These are phyloP conservation scores for Phodopus roborovskii DNA, from an alignment of 2,113 vertebrate species.

Conservation along the genomic window DNA sequence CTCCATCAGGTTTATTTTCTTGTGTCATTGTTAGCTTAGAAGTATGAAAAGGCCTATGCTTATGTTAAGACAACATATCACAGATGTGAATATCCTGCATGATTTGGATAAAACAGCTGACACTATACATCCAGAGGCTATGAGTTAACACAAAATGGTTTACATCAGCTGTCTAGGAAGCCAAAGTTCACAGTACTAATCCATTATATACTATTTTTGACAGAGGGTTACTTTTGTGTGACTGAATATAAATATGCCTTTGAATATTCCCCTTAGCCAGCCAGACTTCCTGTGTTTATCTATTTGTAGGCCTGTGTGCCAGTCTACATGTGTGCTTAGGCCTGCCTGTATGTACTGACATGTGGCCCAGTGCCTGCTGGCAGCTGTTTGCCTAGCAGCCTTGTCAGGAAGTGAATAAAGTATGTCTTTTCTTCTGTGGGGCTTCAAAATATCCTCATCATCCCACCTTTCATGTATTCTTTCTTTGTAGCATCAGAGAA, in stretches of 20 bases:
- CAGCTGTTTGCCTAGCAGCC: neutral
- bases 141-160: neutral
- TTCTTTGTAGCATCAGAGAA: no score
- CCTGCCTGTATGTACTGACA: neutral
- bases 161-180: neutral
- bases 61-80: neutral
- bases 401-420: neutral
- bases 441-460: neutral
- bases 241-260: neutral
- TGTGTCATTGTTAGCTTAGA: neutral
- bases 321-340: neutral
- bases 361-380: neutral
- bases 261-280: neutral
- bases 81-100: neutral
- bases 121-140: neutral
- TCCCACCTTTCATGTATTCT: neutral
- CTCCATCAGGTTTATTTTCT: neutral
- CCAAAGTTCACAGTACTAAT: neutral
- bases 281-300: neutral
- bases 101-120: neutral
- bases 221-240: neutral
- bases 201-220: neutral
- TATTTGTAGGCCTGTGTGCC: no score
- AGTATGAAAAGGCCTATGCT: neutral
- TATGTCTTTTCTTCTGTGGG: neutral